Conservation (phyloP, 2,113 vertebrate genomes). For the Vanacampus margaritifer region DNA sequence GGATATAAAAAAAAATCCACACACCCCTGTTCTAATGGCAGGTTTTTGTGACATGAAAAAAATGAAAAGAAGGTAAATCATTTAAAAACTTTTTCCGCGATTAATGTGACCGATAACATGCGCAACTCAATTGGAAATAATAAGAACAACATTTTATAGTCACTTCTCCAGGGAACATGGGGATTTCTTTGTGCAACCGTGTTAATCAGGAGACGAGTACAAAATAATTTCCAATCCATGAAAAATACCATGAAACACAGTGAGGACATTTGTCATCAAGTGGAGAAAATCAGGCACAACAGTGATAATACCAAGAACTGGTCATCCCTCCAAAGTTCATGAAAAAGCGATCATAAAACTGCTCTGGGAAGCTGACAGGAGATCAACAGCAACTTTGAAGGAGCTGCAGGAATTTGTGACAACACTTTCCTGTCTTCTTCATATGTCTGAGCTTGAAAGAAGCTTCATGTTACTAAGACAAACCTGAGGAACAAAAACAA, state of each 20-base stretch:
- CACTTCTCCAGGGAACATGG: neutral
- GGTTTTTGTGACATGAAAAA: neutral
- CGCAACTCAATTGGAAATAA: conserved; percentile 7
- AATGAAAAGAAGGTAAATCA: conserved; percentile 50
- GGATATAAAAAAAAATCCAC: neutral
- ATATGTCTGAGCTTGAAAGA: neutral
- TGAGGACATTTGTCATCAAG: neutral
- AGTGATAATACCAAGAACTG: no score
- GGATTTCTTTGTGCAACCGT: neutral
- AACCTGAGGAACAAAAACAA: neutral
- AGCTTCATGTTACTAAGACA: no score
- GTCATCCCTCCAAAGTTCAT: neutral
- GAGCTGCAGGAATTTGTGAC: neutral
- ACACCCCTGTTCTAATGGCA: neutral
- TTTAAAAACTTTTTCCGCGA: neutral
- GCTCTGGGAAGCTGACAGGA: neutral
- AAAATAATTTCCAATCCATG: neutral
- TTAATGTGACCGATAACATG: conserved; percentile 1
- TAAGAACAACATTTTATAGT: no score
- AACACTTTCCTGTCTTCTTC: neutral
- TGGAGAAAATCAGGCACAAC: neutral
- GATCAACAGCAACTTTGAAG: no score
- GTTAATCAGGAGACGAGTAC: neutral
- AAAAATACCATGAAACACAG: neutral
- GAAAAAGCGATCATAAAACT: neutral